phyloP scores from a whole-genome alignment of 64 coral and sea anemone species.

The Montipora sp. region DNA sequence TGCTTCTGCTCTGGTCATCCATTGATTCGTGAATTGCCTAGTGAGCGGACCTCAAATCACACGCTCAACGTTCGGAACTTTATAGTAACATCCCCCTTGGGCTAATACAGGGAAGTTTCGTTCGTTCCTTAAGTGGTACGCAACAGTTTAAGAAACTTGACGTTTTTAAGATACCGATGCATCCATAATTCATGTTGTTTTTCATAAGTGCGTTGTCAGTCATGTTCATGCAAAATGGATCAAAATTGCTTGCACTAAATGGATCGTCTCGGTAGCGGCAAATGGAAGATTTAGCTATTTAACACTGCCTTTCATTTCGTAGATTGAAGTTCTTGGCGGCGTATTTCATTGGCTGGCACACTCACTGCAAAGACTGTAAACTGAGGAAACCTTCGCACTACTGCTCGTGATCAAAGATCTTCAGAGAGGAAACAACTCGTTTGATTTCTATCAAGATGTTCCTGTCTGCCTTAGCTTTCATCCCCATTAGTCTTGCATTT shows the following conservation, averaged over 20 bases:
- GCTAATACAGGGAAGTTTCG: too few relatives aligned
- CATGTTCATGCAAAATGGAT: not conserved
- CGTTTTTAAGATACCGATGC: constrained; percentile 51
- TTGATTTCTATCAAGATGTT: not conserved
- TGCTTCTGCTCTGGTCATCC: not conserved
- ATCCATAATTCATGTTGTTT: constrained; percentile 51
- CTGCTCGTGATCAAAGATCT: not conserved
- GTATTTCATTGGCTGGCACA: constrained; percentile 22
- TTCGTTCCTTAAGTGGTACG: not conserved
- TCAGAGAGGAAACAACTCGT: not conserved
- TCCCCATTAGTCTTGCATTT: not conserved
- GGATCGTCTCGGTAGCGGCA: not conserved
- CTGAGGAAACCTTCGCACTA: not conserved
- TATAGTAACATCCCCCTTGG: not conserved
- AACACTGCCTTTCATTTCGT: constrained; percentile 5
- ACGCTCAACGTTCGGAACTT: not conserved
- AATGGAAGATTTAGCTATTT: not conserved
- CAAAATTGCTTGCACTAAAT: constrained; percentile 9
- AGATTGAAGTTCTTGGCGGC: constrained; percentile 7
- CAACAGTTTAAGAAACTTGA: constrained; percentile 28
- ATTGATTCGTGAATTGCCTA: not conserved
- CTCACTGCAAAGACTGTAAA: not conserved
- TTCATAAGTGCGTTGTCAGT: constrained; percentile 8
- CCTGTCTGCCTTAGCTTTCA: not conserved
- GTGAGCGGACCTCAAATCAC: not conserved